These are phyloP conservation scores for Chitala chitala DNA, from an alignment of 2,113 vertebrate species.

Conservation along the genomic window DNA sequence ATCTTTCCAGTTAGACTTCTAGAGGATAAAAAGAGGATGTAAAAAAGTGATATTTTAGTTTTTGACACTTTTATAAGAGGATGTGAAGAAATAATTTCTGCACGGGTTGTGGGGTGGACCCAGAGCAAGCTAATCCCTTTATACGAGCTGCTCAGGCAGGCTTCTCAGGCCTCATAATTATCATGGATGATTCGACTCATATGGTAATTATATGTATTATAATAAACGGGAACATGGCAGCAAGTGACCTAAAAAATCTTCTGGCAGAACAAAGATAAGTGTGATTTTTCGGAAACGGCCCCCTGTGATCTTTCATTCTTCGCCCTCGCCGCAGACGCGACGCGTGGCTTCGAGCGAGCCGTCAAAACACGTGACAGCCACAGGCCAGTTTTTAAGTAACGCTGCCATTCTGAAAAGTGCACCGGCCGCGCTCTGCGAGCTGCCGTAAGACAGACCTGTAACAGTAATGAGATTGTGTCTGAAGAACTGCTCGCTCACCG, in stretches of 20 bases:
- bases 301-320: constrained; percentile 27
- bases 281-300: constrained; percentile 12
- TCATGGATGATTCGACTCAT: constrained; percentile 39
- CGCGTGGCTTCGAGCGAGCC: background rate
- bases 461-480: background rate
- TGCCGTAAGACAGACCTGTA: background rate
- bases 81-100: constrained; percentile 26
- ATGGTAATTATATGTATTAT: constrained; percentile 38
- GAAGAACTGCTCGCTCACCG: background rate
- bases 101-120: background rate
- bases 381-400: constrained; percentile 21
- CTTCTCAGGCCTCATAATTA: constrained; percentile 28
- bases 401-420: constrained; percentile 14
- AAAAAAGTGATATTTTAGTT: constrained; percentile 22
- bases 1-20: background rate
- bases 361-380: constrained; percentile 36
- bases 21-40: background rate
- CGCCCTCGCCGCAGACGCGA: constrained; percentile 16
- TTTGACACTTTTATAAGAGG: constrained; percentile 16
- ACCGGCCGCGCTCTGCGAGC: constrained; percentile 13
- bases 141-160: constrained; percentile 24
- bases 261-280: constrained; percentile 31
- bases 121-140: constrained; percentile 28
- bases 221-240: constrained; percentile 31
- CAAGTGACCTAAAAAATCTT: constrained; percentile 27